Evolutionary conservation across 1,140 invertebrate species (phyloP), one percentile per base, ranked within the genome.

Genomic region (Hylyphantes graminicola): DNA sequence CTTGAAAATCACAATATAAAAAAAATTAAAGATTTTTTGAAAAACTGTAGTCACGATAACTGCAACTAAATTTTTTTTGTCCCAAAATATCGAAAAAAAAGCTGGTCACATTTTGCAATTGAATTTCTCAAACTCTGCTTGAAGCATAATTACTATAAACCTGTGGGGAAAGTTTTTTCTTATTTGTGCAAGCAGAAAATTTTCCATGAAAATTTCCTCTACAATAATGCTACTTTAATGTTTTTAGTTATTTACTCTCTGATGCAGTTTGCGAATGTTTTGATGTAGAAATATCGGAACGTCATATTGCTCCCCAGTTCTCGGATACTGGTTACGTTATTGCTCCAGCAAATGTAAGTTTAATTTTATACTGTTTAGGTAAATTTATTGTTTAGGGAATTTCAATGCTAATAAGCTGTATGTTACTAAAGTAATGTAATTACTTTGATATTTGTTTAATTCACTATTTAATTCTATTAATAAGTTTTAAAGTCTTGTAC

Each of bases 161-260:
- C 17, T 53, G 21, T n/a, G n/a, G n/a, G n/a, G n/a, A n/a, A 54
- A 70, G 15, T 17, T 53, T 17, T 51, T 53, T 51, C 53, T 15
- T 15, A 0, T 70, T 2, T 70, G 50, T 70, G 4, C 0, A 3
- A 53, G 9, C n/a, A n/a, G 6, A 35, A 35, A 35, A 35, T 2
- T 35, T 35, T 35, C 5, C 1, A 35, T 35, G 1, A 35, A 35
- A 35, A 35, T 35, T 35, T 35, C 5, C 5, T 35, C 35, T 35
- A 5, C 35, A 35, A 35, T 35, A 35, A 35, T 35, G 35, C 35
- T 35, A 35, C 5, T 35, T 35, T 35, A 35, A 35, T 35, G 35
- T 4, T 73, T 81, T 19, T n/a, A 81, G 79, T 48, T 81, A 73
- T 13, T 17, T 81, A 8, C 10, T 81, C 1, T 81, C 79, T 19